phyloP scores from a whole-genome alignment of 2,888 invertebrate genomes.

The Bembecia ichneumoniformis region DNA sequence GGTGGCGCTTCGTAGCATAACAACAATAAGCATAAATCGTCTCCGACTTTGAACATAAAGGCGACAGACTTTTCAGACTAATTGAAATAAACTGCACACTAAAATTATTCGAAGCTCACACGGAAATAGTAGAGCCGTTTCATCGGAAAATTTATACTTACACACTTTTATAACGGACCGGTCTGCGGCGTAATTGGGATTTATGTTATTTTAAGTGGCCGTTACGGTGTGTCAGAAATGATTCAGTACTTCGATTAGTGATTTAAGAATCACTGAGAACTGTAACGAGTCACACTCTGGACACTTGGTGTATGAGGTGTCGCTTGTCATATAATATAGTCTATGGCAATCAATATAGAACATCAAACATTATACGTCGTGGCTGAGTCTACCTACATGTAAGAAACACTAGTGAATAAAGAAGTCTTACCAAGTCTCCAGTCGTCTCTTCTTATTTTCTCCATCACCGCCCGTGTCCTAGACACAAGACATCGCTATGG shows the following conservation, averaged over 20 bases:
- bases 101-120: slow-evolving; percentile 20
- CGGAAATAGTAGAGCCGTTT: background rate
- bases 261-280: too few species aligned
- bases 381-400: too few species aligned
- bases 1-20: slow-evolving; percentile 13
- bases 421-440: too few species aligned
- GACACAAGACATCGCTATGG: too few species aligned
- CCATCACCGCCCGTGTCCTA: too few species aligned
- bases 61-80: slow-evolving; percentile 26
- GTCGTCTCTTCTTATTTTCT: too few species aligned
- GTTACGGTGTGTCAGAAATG: slow-evolving; percentile 13
- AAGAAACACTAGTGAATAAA: too few species aligned
- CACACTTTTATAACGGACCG: background rate
- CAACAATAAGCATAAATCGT: slow-evolving; percentile 39
- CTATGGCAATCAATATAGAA: too few species aligned
- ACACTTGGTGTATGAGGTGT: too few species aligned
- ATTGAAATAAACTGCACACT: slow-evolving; percentile 43
- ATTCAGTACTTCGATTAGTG: background rate
- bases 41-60: slow-evolving; percentile 17
- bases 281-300: too few species aligned
- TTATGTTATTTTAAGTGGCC: slow-evolving; percentile 25
- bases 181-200: slow-evolving; percentile 21
- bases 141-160: slow-evolving; percentile 4
- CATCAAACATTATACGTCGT: too few species aligned
- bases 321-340: too few species aligned